Conservation (phyloP, 2,113 vertebrate genomes). For the Nibea coibor region DNA sequence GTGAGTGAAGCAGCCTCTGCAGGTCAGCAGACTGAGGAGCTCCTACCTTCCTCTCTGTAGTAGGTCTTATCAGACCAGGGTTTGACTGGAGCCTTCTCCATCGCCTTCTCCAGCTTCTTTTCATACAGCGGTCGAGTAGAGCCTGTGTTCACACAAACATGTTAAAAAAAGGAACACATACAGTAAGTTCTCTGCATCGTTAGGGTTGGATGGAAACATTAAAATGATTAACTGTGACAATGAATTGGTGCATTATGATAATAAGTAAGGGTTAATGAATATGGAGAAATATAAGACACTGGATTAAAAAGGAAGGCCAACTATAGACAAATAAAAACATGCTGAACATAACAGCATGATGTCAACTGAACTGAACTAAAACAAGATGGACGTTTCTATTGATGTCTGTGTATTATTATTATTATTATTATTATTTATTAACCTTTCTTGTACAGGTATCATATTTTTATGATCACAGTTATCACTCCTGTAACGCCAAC, state of each 20-base stretch:
- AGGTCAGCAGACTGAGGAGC: background rate
- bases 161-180: background rate
- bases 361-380: no score
- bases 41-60: constrained; percentile 84
- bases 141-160: constrained; percentile 52
- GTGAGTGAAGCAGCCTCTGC: background rate
- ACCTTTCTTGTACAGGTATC: background rate
- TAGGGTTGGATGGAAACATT: no score
- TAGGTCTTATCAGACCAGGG: constrained; percentile 76
- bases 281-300: no score
- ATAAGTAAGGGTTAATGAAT: background rate
- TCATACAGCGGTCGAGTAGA: constrained; percentile 77
- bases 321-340: background rate
- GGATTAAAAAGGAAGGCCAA: background rate
- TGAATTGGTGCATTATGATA: background rate
- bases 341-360: no score
- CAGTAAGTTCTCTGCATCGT: background rate
- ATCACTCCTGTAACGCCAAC: background rate
- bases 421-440: no score
- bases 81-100: constrained; percentile 36
- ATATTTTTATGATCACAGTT: background rate
- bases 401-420: no score
- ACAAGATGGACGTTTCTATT: no score
- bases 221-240: background rate
- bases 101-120: constrained; percentile 75